phyloP scores from a whole-genome alignment of 2,113 vertebrate species.

The Hystrix brachyura region DNA sequence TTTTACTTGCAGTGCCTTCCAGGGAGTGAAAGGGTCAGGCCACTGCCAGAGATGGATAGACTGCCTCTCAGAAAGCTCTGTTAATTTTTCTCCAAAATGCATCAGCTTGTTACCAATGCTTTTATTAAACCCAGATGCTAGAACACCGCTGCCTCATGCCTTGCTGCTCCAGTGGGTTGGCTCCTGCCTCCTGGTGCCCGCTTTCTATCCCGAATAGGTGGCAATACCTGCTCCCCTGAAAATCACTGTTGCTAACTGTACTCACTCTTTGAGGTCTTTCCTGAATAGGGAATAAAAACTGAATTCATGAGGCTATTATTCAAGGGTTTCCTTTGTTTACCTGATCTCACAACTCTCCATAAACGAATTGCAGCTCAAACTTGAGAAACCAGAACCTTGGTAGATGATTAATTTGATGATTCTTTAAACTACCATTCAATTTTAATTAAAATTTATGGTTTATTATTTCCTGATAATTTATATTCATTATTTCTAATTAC shows the following conservation, averaged over 20 bases:
- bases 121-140: not conserved
- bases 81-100: not conserved
- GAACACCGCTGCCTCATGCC: accelerated
- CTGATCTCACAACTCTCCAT: not conserved
- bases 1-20: not conserved
- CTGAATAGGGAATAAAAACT: not conserved
- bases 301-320: not conserved
- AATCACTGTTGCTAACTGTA: not conserved
- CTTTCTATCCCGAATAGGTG: not conserved
- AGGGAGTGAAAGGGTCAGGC: not conserved
- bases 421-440: slow-evolving; percentile 26
- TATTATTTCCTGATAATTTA: not conserved
- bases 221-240: not conserved
- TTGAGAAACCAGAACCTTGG: not conserved
- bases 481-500: not conserved
- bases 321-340: not conserved
- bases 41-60: not conserved
- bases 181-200: not conserved
- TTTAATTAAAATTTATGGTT: not conserved
- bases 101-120: not conserved
- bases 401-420: not conserved
- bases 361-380: not conserved
- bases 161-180: not conserved
- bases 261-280: not conserved
- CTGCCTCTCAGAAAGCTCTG: not conserved